These are phyloP conservation scores for Drosophila mulleri DNA, from an alignment of 2,888 invertebrate genomes.

Conservation along the genomic window DNA sequence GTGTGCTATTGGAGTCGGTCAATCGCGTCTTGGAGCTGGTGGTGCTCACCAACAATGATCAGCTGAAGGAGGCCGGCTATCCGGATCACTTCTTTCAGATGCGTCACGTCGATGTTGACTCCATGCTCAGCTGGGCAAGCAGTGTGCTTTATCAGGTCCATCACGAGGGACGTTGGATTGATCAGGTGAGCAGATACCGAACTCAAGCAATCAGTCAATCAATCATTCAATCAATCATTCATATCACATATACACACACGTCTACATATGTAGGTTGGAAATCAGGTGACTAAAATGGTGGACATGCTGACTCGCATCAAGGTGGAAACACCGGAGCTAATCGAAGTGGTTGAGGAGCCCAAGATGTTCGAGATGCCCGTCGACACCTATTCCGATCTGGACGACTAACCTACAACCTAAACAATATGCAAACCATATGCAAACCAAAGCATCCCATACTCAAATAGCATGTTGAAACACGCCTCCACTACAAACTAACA, in stretches of 20 bases:
- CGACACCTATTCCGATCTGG: conserved; percentile 24
- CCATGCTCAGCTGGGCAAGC: conserved; percentile 18
- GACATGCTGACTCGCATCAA: not conserved
- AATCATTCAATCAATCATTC: too few species aligned
- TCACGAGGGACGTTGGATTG: too few species aligned
- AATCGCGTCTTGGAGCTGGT: conserved; percentile 9
- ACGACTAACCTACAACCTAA: not conserved
- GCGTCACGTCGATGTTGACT: not conserved
- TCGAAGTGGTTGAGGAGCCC: not conserved
- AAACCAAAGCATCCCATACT: not conserved
- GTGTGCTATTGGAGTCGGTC: conserved; percentile 3
- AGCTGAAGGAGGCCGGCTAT: conserved; percentile 21
- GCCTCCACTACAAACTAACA: too few species aligned
- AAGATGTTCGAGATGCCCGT: not conserved
- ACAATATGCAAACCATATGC: too few species aligned
- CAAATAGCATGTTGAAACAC: too few species aligned
- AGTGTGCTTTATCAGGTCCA: not conserved
- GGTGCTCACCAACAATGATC: conserved; percentile 3
- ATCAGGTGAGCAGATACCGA: not conserved
- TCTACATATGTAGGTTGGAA: not conserved
- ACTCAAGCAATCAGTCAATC: too few species aligned
- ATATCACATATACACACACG: too few species aligned
- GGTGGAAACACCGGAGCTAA: not conserved
- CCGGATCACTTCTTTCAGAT: conserved; percentile 39
- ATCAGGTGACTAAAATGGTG: not conserved